Conservation (phyloP, 1,140 invertebrate species). For the Agrilus planipennis region DNA sequence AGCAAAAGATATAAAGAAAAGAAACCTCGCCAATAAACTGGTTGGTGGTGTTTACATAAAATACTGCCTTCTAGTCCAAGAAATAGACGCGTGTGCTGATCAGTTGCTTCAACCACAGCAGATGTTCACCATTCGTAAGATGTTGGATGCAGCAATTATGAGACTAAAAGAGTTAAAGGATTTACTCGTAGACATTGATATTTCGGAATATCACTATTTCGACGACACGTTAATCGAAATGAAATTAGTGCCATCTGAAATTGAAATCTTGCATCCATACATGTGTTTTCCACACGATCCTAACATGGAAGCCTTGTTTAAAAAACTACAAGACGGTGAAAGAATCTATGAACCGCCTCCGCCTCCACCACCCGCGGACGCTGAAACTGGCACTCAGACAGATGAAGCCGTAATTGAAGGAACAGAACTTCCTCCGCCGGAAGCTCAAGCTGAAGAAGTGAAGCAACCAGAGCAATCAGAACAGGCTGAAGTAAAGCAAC, state of each 20-base stretch:
- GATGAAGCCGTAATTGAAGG: not conserved
- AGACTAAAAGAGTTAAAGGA: slow-evolving; percentile 32
- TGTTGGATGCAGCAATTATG: slow-evolving; percentile 25
- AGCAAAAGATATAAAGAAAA: slow-evolving; percentile 13
- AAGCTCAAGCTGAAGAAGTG: slow-evolving; percentile 5
- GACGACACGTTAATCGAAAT: slow-evolving; percentile 47
- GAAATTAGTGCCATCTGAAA: slow-evolving; percentile 42
- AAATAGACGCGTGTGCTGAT: slow-evolving; percentile 24
- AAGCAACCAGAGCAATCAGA: slow-evolving; percentile 1
- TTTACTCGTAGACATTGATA: slow-evolving; percentile 33
- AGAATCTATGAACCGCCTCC: slow-evolving; percentile 8
- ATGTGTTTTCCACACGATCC: slow-evolving; percentile 20
- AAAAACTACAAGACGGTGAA: slow-evolving; percentile 15
- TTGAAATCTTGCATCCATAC: slow-evolving; percentile 34
- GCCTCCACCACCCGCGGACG: slow-evolving; percentile 4
- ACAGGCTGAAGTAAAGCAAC: slow-evolving; percentile 1
- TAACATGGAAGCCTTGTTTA: slow-evolving; percentile 22
- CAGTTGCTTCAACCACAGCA: slow-evolving; percentile 7
- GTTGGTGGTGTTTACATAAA: slow-evolving; percentile 25
- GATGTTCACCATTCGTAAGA: slow-evolving; percentile 19
- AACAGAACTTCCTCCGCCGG: not conserved
- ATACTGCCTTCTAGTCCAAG: slow-evolving; percentile 26
- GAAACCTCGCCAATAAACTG: slow-evolving; percentile 18
- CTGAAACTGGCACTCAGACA: not conserved
- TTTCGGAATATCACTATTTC: slow-evolving; percentile 44